A percentile compares a stretch with the other conserved stretches of the same genome.
Conservation (phyloP, 2,113 vertebrate genomes). For the Charadrius vociferus region DNA sequence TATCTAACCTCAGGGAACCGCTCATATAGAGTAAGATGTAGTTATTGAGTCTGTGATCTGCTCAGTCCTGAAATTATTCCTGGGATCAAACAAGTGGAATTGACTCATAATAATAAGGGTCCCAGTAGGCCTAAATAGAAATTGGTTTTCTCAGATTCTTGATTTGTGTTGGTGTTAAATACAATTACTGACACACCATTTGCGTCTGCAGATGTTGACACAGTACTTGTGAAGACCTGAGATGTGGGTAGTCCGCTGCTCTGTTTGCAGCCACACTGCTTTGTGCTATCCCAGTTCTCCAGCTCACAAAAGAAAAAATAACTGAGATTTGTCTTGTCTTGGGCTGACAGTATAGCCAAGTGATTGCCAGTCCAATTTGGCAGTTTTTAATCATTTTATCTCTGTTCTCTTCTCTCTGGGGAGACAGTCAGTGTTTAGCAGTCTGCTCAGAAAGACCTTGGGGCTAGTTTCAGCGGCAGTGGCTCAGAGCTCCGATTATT, state of each 20-base stretch:
- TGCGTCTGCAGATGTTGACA: slow-evolving; percentile 10
- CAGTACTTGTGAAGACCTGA: background rate
- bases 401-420: slow-evolving; percentile 87
- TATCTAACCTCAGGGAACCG: background rate
- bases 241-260: background rate
- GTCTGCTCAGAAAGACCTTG: slow-evolving; percentile 93
- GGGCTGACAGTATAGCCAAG: slow-evolving; percentile 79
- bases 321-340: slow-evolving; percentile 83
- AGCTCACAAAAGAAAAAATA: slow-evolving; percentile 76
- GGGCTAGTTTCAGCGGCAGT: slow-evolving; percentile 91
- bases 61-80: slow-evolving; percentile 14
- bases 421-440: slow-evolving; percentile 95
- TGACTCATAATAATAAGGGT: slow-evolving; percentile 25
- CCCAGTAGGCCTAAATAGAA: slow-evolving; percentile 12
- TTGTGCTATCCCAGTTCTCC: slow-evolving; percentile 46
- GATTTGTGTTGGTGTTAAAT: slow-evolving; percentile 21
- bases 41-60: background rate
- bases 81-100: slow-evolving; percentile 49
- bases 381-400: slow-evolving; percentile 99
- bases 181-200: background rate
- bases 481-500: slow-evolving; percentile 97
- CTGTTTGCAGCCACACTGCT: background rate
- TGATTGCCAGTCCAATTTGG: slow-evolving; percentile 88
- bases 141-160: background rate
- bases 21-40: background rate